These are phyloP conservation scores for Lanius collurio DNA, from an alignment of 2,113 vertebrate species.

Conservation along the genomic window DNA sequence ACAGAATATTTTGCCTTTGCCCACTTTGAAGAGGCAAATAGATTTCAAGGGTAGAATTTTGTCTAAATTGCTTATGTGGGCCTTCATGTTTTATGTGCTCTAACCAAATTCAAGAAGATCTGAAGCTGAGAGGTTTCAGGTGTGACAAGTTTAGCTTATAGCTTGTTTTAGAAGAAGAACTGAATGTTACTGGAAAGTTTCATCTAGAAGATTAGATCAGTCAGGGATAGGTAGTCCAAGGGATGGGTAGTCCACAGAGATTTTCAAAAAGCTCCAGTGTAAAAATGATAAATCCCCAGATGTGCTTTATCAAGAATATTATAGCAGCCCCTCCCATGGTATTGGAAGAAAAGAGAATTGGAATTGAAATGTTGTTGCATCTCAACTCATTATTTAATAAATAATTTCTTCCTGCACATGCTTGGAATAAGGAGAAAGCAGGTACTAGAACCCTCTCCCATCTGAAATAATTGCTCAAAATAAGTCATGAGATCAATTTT, in stretches of 20 bases:
- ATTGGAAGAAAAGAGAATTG: background rate
- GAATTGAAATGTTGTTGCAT: background rate
- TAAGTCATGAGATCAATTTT: background rate
- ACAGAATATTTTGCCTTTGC: background rate
- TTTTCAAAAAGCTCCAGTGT: background rate
- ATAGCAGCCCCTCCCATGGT: background rate
- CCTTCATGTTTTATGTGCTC: background rate
- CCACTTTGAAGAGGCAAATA: background rate
- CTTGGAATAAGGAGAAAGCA: background rate
- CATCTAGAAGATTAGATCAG: background rate
- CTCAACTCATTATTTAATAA: background rate
- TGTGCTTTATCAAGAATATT: background rate
- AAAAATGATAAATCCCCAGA: background rate
- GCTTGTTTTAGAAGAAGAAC: background rate
- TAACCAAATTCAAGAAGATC: background rate
- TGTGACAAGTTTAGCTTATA: background rate
- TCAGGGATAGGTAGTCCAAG: background rate
- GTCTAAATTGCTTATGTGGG: background rate
- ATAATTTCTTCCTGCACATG: background rate
- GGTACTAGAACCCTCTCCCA: background rate
- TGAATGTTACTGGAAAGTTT: background rate
- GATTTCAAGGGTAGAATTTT: background rate
- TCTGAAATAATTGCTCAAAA: background rate
- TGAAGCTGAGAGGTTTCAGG: background rate
- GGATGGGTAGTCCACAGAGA: no score